Evolutionary conservation across 2,888 invertebrate species (phyloP).

Genomic region (Caenorhabditis angaria): DNA sequence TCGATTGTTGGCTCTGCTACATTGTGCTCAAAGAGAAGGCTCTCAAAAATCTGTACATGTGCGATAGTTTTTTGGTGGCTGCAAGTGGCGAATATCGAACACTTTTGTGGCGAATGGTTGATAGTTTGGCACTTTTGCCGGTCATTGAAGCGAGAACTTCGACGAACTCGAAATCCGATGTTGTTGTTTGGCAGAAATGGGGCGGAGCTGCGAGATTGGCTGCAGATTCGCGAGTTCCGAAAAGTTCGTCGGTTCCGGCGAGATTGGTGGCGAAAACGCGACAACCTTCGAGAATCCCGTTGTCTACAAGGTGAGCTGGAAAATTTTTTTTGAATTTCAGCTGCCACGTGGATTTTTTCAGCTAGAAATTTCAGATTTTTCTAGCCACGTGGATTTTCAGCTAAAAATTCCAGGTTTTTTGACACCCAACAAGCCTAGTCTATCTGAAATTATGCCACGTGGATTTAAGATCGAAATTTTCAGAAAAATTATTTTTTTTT

Average conservation of each 20-base stretch:
- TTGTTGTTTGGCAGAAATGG: conserved; percentile 60
- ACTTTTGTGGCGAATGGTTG: conserved; percentile 81
- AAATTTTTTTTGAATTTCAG: no score
- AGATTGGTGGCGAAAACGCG: conserved; percentile 41
- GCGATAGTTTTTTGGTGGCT: conserved; percentile 80
- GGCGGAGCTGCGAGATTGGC: conserved; percentile 54
- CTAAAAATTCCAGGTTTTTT: no score
- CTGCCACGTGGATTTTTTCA: no score
- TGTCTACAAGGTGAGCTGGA: conserved; percentile 37
- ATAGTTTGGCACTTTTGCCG: conserved; percentile 83
- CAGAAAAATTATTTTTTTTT: no score
- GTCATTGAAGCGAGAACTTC: conserved; percentile 13
- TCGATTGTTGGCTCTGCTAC: conserved; percentile 87
- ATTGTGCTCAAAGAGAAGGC: conserved; percentile 82
- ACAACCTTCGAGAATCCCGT: conserved; percentile 46
- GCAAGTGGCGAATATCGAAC: conserved; percentile 77
- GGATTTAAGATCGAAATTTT: no score
- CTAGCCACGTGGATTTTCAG: no score
- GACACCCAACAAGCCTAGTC: no score
- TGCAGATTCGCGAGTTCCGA: conserved; percentile 70
- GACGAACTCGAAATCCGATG: background rate
- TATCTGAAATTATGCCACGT: no score
- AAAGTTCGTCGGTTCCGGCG: conserved; percentile 69
- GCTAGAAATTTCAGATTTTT: no score
- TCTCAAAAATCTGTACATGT: conserved; percentile 81